Evolutionary conservation across 2,888 invertebrate genomes (phyloP).

Genomic region (Sericinus montela): DNA sequence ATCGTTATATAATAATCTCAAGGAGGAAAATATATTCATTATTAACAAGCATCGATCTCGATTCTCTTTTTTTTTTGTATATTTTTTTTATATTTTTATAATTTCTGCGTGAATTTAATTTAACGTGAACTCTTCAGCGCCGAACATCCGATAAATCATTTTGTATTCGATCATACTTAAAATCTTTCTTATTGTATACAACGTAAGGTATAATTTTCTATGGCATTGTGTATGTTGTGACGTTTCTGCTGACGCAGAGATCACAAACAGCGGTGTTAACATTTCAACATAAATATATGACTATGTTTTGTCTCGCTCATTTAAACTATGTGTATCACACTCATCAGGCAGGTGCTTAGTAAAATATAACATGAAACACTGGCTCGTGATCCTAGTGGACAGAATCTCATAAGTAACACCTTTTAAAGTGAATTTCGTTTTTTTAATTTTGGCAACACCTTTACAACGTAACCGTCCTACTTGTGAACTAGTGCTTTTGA

Average conservation of each 20-base stretch:
- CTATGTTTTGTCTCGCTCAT: conserved; percentile 1
- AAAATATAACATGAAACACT: conserved; percentile 4
- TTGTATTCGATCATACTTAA: conserved; percentile 1
- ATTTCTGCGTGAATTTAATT: conserved; percentile 11
- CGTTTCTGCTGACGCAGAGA: not conserved
- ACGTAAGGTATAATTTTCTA: conserved; percentile 6
- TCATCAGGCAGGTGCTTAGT: conserved; percentile 9
- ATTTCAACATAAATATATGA: conserved; percentile 8
- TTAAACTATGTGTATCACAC: conserved; percentile 12
- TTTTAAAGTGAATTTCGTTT: conserved; percentile 13
- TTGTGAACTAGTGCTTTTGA: conserved; percentile 9
- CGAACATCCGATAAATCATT: conserved; percentile 4
- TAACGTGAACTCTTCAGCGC: not conserved
- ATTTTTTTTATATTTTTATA: conserved; percentile 18
- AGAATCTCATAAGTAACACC: conserved; percentile 32
- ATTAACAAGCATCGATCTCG: conserved; percentile 26
- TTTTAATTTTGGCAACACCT: conserved; percentile 18
- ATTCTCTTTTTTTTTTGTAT: conserved; percentile 18
- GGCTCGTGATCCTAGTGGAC: conserved; percentile 24
- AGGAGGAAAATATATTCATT: conserved; percentile 34
- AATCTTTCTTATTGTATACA: conserved; percentile 2
- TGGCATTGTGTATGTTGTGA: not conserved
- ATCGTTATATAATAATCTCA: conserved; percentile 25
- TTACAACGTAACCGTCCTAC: conserved; percentile 8
- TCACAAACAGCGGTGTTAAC: not conserved